A percentile compares a stretch with the other conserved stretches of the same genome.
phyloP scores from a whole-genome alignment of 2,113 vertebrate genomes.

The Dicaeum eximium region DNA sequence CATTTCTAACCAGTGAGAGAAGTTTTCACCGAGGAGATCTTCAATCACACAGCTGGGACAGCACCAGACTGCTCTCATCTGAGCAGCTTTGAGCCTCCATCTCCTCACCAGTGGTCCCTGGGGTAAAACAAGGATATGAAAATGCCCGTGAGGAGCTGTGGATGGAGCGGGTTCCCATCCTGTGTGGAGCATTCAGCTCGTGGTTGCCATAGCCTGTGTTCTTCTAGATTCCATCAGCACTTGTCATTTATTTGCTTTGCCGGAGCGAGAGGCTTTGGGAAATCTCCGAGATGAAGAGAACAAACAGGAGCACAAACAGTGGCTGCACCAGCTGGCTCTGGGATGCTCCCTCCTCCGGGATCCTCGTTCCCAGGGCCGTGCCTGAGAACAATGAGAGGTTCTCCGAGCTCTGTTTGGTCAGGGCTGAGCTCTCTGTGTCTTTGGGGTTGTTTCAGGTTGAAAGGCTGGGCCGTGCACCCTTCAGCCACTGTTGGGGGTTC shows the following conservation, averaged over 20 bases:
- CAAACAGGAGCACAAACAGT: not conserved
- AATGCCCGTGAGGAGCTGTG: fast-evolving
- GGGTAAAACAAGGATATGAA: not conserved
- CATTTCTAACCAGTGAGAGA: not conserved
- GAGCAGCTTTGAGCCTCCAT: not conserved
- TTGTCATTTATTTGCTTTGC: not conserved
- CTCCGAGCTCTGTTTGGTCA: conserved; percentile 12
- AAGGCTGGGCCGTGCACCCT: not conserved
- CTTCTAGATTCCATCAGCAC: not conserved
- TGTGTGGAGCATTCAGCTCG: not conserved
- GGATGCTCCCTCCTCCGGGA: not conserved
- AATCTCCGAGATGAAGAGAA: not conserved
- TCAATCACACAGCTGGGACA: not conserved
- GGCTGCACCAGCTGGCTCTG: not conserved
- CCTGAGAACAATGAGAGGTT: not conserved
- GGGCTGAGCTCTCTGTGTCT: not conserved
- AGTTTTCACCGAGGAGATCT: not conserved
- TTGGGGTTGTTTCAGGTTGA: not conserved
- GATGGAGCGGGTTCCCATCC: not conserved
- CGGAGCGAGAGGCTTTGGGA: not conserved
- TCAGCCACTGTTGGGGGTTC: too few relatives aligned
- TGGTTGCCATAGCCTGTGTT: not conserved
- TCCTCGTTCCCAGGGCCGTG: not conserved
- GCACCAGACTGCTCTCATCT: fast-evolving
- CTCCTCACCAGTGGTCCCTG: not conserved